These are phyloP conservation scores for Apostichopus japonicus DNA, from an alignment of 35 echinoderm and acorn worm species.

Conservation along the genomic window DNA sequence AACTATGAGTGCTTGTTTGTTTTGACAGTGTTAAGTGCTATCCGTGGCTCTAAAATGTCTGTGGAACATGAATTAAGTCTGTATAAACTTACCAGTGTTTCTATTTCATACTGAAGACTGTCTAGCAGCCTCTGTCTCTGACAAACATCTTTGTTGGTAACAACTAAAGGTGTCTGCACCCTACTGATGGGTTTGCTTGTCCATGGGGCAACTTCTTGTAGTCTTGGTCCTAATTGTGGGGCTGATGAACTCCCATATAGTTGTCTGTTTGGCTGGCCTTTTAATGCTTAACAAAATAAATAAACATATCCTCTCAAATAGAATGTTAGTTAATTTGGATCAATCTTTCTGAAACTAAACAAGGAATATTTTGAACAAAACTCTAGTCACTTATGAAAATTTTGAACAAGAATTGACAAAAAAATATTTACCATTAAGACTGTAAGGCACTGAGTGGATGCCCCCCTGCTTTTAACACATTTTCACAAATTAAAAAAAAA, in stretches of 20 bases:
- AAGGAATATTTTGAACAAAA: too few species aligned
- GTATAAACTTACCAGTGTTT: constrained; percentile 83
- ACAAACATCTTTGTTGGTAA: constrained; percentile 64
- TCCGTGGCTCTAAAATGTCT: too few species aligned
- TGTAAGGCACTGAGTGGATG: too few species aligned
- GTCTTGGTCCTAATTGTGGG: background rate
- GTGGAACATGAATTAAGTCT: background rate
- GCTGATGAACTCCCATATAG: background rate
- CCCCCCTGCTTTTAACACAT: too few species aligned
- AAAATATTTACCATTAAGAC: too few species aligned
- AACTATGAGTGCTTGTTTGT: too few species aligned
- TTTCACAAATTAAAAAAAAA: too few species aligned
- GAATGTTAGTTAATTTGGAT: too few species aligned
- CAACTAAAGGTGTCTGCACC: constrained; percentile 55
- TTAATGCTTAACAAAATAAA: constrained; percentile 3
- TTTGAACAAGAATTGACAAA: too few species aligned
- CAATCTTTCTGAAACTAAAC: too few species aligned
- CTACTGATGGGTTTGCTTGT: background rate
- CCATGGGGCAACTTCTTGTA: background rate
- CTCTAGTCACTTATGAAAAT: too few species aligned
- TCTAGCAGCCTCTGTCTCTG: constrained; percentile 86
- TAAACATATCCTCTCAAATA: background rate
- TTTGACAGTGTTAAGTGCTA: too few species aligned
- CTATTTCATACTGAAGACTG: constrained; percentile 94
- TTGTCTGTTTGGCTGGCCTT: background rate